Evolutionary conservation across 2,113 vertebrate species (phyloP).

Genomic region (Oreocharis arfaki): DNA sequence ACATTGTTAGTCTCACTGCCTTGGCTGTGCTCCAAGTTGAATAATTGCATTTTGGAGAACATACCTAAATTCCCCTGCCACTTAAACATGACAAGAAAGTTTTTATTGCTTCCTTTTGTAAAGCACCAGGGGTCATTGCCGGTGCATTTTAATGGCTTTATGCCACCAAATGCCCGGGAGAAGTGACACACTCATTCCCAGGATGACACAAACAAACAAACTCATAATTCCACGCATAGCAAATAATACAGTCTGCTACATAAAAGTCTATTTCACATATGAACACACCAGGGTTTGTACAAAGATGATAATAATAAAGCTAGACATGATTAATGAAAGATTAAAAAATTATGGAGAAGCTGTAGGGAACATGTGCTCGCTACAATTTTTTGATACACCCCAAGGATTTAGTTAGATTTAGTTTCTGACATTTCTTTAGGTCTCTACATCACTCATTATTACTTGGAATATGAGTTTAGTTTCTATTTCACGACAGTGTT

Average conservation of each 20-base stretch:
- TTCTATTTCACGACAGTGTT: background rate
- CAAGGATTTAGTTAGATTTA: background rate
- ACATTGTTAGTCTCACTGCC: background rate
- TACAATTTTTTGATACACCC: background rate
- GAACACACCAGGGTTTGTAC: background rate
- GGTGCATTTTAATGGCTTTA: background rate
- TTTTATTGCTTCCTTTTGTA: background rate
- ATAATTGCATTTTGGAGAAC: slow-evolving; percentile 36
- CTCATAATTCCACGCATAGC: background rate
- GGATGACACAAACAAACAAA: slow-evolving; percentile 13
- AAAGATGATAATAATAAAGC: background rate
- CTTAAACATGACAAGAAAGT: slow-evolving; percentile 25
- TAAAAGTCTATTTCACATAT: background rate
- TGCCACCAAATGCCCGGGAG: background rate
- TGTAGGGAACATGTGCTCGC: background rate
- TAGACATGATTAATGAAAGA: background rate
- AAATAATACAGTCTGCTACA: background rate
- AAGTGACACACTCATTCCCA: background rate
- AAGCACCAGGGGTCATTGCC: background rate
- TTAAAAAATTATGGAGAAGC: background rate
- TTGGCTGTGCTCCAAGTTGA: slow-evolving; percentile 42
- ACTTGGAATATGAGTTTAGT: background rate
- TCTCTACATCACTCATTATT: background rate
- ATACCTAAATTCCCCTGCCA: slow-evolving; percentile 13
- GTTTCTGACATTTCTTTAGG: background rate